phyloP scores from a whole-genome alignment of 1,140 invertebrate genomes.

The Aplysia californica region DNA sequence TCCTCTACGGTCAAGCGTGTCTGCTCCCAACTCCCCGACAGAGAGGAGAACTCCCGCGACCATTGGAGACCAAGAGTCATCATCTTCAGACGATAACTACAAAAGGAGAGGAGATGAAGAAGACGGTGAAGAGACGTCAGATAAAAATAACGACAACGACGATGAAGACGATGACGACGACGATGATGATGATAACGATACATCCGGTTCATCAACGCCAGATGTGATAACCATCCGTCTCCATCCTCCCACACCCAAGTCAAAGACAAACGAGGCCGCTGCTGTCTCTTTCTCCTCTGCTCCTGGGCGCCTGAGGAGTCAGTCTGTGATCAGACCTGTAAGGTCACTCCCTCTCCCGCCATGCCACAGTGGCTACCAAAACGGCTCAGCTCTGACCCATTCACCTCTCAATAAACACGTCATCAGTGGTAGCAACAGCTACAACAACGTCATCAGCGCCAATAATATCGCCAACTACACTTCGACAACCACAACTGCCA shows the following conservation, averaged over 20 bases:
- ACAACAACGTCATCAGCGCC: too few relatives aligned
- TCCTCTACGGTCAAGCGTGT: not conserved
- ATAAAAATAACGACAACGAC: not conserved
- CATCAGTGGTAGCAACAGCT: too few relatives aligned
- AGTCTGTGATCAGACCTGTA: too few relatives aligned
- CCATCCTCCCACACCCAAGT: constrained; percentile 34
- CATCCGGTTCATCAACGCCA: constrained; percentile 31
- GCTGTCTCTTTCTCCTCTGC: too few relatives aligned
- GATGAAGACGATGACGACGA: constrained; percentile 10
- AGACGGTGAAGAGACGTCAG: not conserved
- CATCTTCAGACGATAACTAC: too few relatives aligned
- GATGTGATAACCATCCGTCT: constrained; percentile 52
- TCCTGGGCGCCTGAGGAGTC: too few relatives aligned
- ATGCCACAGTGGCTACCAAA: too few relatives aligned
- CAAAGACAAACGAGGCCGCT: too few relatives aligned
- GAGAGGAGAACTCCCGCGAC: not conserved
- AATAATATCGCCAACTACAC: not conserved
- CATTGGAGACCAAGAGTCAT: too few relatives aligned
- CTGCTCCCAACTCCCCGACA: not conserved
- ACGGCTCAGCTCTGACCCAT: too few relatives aligned
- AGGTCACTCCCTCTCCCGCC: too few relatives aligned
- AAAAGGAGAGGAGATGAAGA: not conserved
- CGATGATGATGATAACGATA: constrained; percentile 13
- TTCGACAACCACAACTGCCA: not conserved
- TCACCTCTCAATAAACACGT: too few relatives aligned